phyloP scores from a whole-genome alignment of 37 sponge, comb jelly and placozoan genomes.

The Oopsacas minuta region DNA sequence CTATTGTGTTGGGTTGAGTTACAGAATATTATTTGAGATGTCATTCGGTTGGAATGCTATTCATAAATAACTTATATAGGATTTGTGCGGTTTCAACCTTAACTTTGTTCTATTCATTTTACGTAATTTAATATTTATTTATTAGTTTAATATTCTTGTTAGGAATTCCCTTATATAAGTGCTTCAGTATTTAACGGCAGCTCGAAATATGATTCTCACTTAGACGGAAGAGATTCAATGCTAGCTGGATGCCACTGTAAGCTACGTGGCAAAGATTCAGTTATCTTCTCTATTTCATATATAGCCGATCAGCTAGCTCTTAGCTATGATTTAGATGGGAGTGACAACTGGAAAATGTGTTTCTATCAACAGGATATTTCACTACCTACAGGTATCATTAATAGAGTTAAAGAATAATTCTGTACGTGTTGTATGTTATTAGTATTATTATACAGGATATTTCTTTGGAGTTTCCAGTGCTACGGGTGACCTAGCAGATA shows the following conservation, averaged over 20 bases:
- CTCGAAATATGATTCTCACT: slow-evolving; percentile 81
- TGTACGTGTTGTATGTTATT: too few relatives aligned
- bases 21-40: too few relatives aligned
- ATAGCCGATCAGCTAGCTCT: background rate
- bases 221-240: slow-evolving; percentile 84
- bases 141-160: background rate
- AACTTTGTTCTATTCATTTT: too few relatives aligned
- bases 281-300: background rate
- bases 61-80: too few relatives aligned
- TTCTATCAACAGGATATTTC: background rate
- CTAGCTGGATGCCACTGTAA: slow-evolving; percentile 51
- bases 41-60: too few relatives aligned
- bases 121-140: background rate
- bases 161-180: slow-evolving; percentile 89
- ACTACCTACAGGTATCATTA: background rate
- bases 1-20: too few relatives aligned
- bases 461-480: slow-evolving; percentile 71
- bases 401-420: too few relatives aligned
- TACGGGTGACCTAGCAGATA: slow-evolving; percentile 94
- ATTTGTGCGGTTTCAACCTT: too few relatives aligned
- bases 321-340: background rate
- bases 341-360: background rate
- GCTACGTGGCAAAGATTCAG: background rate
- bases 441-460: slow-evolving; percentile 72
- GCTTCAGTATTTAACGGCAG: slow-evolving; percentile 84